Evolutionary conservation across 2,888 invertebrate species (phyloP).

Genomic region (Conops quadrifasciatus): DNA sequence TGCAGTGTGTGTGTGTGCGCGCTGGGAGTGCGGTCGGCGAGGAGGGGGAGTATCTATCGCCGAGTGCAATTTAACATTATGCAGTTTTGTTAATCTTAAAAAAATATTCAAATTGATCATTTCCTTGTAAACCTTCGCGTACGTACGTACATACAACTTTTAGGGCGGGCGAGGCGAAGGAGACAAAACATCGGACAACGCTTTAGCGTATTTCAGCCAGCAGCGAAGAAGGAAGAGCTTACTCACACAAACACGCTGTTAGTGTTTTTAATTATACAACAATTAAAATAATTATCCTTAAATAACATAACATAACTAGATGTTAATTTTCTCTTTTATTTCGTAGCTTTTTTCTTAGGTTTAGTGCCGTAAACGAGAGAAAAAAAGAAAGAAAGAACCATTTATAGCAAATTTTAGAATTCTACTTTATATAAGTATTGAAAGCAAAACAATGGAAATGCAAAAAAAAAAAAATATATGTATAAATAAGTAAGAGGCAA

Average conservation of each 20-base stretch:
- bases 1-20: no score
- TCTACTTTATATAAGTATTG: slow-evolving; percentile 10
- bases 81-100: slow-evolving; percentile 16
- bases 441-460: slow-evolving; percentile 7
- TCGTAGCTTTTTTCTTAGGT: slow-evolving; percentile 19
- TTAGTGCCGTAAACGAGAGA: slow-evolving; percentile 23
- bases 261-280: slow-evolving; percentile 33
- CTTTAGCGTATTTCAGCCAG: background rate
- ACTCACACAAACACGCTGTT: slow-evolving; percentile 26
- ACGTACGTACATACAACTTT: background rate
- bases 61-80: slow-evolving; percentile 28
- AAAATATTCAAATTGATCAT: background rate
- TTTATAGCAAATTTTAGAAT: slow-evolving; percentile 5
- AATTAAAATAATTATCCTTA: slow-evolving; percentile 25
- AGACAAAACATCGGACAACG: slow-evolving; percentile 4
- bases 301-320: slow-evolving; percentile 33
- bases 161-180: background rate
- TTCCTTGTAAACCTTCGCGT: background rate
- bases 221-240: background rate
- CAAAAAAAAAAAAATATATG: slow-evolving; percentile 15
- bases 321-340: slow-evolving; percentile 33
- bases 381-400: background rate
- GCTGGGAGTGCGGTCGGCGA: background rate
- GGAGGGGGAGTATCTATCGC: background rate
- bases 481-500: slow-evolving; percentile 29